Evolutionary conservation across 1,140 invertebrate genomes (phyloP), one percentile per base, ranked within the genome.

Genomic region (Pseudobourletiella spinata): DNA sequence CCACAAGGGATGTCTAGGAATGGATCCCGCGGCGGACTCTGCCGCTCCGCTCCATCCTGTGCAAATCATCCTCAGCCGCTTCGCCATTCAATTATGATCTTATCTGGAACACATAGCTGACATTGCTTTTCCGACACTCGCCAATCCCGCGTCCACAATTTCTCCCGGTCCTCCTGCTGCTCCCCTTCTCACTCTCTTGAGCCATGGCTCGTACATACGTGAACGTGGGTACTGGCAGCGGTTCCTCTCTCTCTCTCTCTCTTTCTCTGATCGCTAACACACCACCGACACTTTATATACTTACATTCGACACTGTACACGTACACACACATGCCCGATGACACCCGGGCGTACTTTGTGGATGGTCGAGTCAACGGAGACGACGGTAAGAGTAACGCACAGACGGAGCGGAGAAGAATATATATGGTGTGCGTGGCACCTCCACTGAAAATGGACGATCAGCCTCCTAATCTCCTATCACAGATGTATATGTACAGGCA

Each of bases 71-170:
- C 64, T 65, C 64, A 59, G 58, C 58, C 58, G 52, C 63, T 65
- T 39, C 54, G 22, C 58, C 58, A 65, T 65, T 65, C 63, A 62
- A 66, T 66, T 66, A 66, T 66, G 64, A 66, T 66, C 64, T 61
- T 66, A 66, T 66, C 64, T 52, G 16, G 15, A 54, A 30, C 59
- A 62, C 44, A 57, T 54, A 61, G 51, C 64, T 66, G 64, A 62
- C 64, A 62, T 59, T 63, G 55, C 64, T 66, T 54, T 66, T 63
- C 60, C 64, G 64, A 61, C 64, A 61, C 64, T 62, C 64, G 51
- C 42, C 60, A 56, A 58, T 32, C 8, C 32, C 32, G n/a, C 8
- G n/a, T 39, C 32, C 32, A 60, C 50, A 60, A 15, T 32, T 32
- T 50, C 20, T 46, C 22, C 22, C 42, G 14, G 18, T n/a, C n/a